phyloP scores from a whole-genome alignment of 2,888 invertebrate species.

The Sabellastarte sp. region DNA sequence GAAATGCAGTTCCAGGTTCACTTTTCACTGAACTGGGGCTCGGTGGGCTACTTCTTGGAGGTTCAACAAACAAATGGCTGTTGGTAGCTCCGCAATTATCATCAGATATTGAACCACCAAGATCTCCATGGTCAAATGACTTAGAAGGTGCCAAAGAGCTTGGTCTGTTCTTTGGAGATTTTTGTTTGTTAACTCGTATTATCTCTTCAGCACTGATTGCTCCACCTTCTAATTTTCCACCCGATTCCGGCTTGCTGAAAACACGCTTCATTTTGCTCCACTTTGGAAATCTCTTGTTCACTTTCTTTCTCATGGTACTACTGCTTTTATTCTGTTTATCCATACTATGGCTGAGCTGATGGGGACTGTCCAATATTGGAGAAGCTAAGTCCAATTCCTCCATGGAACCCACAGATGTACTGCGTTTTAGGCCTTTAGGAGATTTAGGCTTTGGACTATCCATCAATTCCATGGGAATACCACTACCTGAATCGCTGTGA shows the following conservation, averaged over 20 bases:
- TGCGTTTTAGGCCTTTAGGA: no score
- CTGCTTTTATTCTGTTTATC: no score
- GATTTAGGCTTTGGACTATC: no score
- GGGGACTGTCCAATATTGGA: no score
- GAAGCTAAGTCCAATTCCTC: no score
- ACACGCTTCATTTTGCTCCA: not conserved
- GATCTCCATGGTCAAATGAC: not conserved
- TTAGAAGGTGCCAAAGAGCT: not conserved
- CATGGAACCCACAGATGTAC: no score
- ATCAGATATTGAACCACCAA: not conserved
- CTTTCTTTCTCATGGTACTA: not conserved
- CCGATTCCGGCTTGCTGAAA: not conserved
- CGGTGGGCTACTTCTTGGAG: slow-evolving; percentile 5
- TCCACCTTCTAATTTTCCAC: not conserved
- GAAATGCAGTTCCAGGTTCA: slow-evolving; percentile 8
- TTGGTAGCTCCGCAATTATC: not conserved
- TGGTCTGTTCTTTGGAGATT: not conserved
- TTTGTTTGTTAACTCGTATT: not conserved
- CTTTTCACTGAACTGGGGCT: slow-evolving; percentile 18
- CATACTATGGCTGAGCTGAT: no score
- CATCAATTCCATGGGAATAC: no score
- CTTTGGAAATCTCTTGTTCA: not conserved
- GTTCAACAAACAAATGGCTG: not conserved
- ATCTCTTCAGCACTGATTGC: not conserved
- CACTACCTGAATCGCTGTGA: no score